Evolutionary conservation across 2,888 invertebrate genomes (phyloP).

Genomic region (Eupithecia pulchellata): DNA sequence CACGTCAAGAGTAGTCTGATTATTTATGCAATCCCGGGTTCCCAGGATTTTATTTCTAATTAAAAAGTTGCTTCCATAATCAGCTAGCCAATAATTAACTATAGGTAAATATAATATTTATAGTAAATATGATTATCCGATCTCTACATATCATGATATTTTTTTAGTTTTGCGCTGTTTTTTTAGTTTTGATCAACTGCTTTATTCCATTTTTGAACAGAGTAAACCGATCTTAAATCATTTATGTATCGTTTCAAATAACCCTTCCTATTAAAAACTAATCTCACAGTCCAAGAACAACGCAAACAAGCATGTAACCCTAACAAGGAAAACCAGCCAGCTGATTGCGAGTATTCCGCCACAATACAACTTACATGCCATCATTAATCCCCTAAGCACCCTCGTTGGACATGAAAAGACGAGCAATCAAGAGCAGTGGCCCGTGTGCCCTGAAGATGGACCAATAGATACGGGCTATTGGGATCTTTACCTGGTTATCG

Average conservation of each 20-base stretch:
- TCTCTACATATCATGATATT: too few relatives aligned
- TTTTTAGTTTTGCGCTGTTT: too few relatives aligned
- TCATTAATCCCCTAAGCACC: constrained; percentile 44
- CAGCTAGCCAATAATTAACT: too few relatives aligned
- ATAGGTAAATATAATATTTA: too few relatives aligned
- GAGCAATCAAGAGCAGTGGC: constrained; percentile 39
- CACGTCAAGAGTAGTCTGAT: too few relatives aligned
- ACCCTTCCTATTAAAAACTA: background rate
- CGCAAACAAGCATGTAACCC: constrained; percentile 8
- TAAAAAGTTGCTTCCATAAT: too few relatives aligned
- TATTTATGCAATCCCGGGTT: too few relatives aligned
- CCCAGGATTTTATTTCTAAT: too few relatives aligned
- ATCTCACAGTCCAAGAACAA: constrained; percentile 11
- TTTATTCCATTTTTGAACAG: too few relatives aligned
- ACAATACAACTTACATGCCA: constrained; percentile 36
- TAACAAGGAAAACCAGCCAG: constrained; percentile 31
- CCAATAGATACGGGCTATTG: constrained; percentile 33
- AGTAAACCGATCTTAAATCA: too few relatives aligned
- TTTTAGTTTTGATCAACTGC: too few relatives aligned
- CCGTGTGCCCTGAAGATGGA: constrained; percentile 41
- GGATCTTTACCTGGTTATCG: constrained; percentile 2
- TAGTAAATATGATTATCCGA: too few relatives aligned
- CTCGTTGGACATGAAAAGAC: constrained; percentile 51
- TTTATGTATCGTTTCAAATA: constrained; percentile 20
- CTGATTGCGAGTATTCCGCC: constrained; percentile 28